phyloP scores from a whole-genome alignment of 2,113 vertebrate species.

The Serilophus lunatus region DNA sequence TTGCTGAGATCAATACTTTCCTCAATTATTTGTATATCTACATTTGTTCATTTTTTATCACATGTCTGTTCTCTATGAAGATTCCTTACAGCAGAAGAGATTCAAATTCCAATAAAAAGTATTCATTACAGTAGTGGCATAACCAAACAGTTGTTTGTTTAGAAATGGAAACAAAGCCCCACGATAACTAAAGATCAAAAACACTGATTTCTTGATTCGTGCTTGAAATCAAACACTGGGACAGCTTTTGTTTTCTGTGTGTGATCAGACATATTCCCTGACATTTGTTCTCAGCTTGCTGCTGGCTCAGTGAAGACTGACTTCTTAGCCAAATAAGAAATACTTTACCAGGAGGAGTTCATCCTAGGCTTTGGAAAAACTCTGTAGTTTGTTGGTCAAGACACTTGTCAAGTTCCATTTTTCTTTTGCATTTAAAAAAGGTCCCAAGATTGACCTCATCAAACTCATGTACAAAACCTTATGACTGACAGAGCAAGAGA shows the following conservation, averaged over 20 bases:
- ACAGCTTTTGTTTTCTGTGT: neutral
- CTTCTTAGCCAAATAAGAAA: neutral
- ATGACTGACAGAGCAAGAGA: neutral
- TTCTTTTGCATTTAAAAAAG: neutral
- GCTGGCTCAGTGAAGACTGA: neutral
- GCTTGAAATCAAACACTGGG: neutral
- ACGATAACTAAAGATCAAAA: neutral
- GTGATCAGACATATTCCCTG: rapidly evolving
- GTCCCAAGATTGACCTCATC: slow-evolving; percentile 29
- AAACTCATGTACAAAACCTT: neutral
- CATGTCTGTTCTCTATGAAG: neutral
- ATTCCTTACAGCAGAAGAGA: neutral
- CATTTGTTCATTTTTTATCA: neutral
- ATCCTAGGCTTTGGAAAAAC: slow-evolving; percentile 21
- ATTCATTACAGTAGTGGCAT: neutral
- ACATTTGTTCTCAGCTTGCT: neutral
- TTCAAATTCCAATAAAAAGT: neutral
- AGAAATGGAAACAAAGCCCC: neutral
- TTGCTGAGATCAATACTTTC: neutral
- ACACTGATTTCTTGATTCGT: neutral
- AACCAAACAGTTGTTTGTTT: neutral
- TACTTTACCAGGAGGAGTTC: neutral
- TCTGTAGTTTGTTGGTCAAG: slow-evolving; percentile 4
- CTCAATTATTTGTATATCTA: neutral
- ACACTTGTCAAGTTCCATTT: slow-evolving; percentile 9